Evolutionary conservation across 2,113 vertebrate genomes (phyloP), one percentile per base, ranked within the genome.

Genomic region (Ageneiosus marmoratus): DNA sequence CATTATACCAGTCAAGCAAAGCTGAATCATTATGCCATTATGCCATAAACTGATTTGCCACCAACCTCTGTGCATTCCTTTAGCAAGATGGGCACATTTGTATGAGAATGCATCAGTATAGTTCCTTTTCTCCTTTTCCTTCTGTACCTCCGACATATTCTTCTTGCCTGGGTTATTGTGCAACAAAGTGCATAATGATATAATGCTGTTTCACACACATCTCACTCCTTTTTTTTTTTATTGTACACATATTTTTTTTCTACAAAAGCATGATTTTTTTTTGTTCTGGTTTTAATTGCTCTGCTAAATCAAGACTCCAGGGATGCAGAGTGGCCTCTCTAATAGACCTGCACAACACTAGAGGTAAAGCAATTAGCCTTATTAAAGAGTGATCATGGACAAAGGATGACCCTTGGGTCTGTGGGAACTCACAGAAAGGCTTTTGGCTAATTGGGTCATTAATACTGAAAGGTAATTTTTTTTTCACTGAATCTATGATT

Each of bases 351-450:
- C 89, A 91, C 91, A 92, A 92, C 89, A 90, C 87, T 84, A 85
- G 89, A 92, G 87, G 86, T 89, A 81, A 91, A 88, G 88, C 92
- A 93, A 94, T 94, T 93, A 94, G 92, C 88, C 51, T 58, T 92
- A 92, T 93, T 94, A 92, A 85, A 83, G 87, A 86, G 89, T 89
- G 87, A 90, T 86, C 88, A 89, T 88, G 86, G 91, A 90, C 87
- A 85, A 81, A 84, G 87, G 85, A 84, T 91, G 91, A 92, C 92
- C 91, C 86, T 75, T 62, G 88, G 88, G 88, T 88, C 44, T 79
- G 84, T 86, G 85, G 85, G 89, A 84, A 67, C 22, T 86, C 85
- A 89, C 87, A 91, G 67, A 79, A 74, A 67, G 27, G n/a, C 56
- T 70, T 56, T 72, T 24, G 80, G 29, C 51, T 34, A n/a, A 60